phyloP scores from a whole-genome alignment of 2,113 vertebrate species.

The Danio rerio region DNA sequence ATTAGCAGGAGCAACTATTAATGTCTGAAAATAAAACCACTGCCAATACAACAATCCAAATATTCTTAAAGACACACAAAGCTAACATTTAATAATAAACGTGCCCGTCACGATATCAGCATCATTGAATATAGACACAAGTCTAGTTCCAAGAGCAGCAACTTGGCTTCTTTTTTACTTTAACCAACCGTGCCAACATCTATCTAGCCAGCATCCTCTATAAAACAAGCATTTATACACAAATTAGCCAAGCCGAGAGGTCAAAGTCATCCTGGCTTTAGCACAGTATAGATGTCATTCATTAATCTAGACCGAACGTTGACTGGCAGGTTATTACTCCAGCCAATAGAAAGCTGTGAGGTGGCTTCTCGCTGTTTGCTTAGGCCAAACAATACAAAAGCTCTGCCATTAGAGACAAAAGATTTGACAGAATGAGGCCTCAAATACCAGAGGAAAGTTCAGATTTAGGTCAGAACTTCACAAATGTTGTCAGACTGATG shows the following conservation, averaged over 20 bases:
- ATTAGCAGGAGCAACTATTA: too few species aligned
- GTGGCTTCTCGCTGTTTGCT: background rate
- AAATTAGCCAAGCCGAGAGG: background rate
- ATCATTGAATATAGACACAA: too few species aligned
- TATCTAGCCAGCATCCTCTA: background rate
- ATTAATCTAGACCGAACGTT: conserved; percentile 5
- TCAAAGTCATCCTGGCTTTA: conserved; percentile 27
- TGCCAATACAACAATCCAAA: too few species aligned
- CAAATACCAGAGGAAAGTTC: background rate
- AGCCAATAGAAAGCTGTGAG: background rate
- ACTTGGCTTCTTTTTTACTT: background rate
- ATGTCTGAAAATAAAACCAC: too few species aligned
- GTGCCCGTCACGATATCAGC: too few species aligned
- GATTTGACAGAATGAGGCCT: conserved; percentile 5
- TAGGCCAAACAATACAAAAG: background rate
- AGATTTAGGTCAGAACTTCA: conserved; percentile 30
- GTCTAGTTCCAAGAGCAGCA: background rate
- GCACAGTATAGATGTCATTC: background rate
- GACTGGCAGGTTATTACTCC: conserved; percentile 39
- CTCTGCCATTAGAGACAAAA: background rate
- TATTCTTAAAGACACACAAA: too few species aligned
- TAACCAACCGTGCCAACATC: conserved; percentile 12
- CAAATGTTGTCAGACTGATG: background rate
- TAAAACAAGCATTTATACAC: conserved; percentile 16
- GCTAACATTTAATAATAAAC: too few species aligned